Evolutionary conservation across 1,140 invertebrate species (phyloP), one percentile per base, ranked within the genome.

Genomic region (Pachyrhynchus sulphureomaculatus): DNA sequence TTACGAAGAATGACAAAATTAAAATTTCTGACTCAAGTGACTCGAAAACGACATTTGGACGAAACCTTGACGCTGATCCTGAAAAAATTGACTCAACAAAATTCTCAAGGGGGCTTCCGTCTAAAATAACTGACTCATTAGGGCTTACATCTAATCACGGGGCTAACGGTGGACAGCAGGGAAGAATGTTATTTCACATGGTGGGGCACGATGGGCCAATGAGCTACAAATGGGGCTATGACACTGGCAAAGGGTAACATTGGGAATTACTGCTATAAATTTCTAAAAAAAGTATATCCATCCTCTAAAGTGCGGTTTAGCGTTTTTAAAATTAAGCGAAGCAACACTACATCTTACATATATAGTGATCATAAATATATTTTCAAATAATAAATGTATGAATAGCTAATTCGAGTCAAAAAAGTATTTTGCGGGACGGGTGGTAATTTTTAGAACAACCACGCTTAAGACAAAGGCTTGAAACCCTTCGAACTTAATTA

Each of bases 141-240:
- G 55, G 53, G n/a, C 15, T 51, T 26, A 21, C 51, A 17, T 39
- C 52, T 8, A 48, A 36, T 24, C 45, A 55, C 32, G 21, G 39
- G 24, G 12, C 39, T 5, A 2, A 24, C 4, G 32, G 17, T 6
- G 17, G 15, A 21, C 39, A 39, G 37, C 41, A 58, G 53, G 53
- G 51, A 12, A 23, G 66, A 80, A 26, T 80, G 13, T 78, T 80
- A 3, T 82, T 82, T 74, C 77, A 81, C 55, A 82, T 83, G 77
- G 79, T 81, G 68, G 90, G 90, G 32, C 88, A 91, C 75, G 83
- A 87, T 48, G 91, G 91, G 34, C 91, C 91, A 1, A 82, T 89
- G 65, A 90, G 88, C 42, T 95, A 93, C 74, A 86, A 91, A 74
- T 93, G 92, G 77, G 91, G 91, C 60, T 93, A 84, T 74, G 90